phyloP scores from a whole-genome alignment of 2,797 vertebrate species.

The Lates japonicus region DNA sequence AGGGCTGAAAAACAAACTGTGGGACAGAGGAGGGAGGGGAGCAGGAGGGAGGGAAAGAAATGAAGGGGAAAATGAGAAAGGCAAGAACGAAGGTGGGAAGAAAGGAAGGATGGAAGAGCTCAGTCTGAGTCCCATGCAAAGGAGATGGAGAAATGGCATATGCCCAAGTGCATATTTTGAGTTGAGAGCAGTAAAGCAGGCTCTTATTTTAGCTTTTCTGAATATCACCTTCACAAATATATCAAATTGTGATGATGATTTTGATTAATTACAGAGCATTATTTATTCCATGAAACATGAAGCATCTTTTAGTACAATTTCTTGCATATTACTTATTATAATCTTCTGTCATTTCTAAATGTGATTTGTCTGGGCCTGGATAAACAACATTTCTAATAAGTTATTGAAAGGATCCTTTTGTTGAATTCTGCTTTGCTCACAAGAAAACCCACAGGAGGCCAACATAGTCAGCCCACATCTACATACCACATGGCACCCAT shows the following conservation, averaged over 20 bases:
- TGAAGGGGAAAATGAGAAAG: neutral
- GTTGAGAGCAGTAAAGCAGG: neutral
- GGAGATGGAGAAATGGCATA: conserved; percentile 3
- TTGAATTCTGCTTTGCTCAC: neutral
- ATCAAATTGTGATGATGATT: neutral
- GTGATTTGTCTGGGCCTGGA: neutral
- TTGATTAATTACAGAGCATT: neutral
- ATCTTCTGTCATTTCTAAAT: neutral
- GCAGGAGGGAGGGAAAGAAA: conserved; percentile 5
- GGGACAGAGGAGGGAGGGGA: conserved; percentile 48
- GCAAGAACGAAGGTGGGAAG: conserved; percentile 21
- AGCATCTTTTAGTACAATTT: neutral
- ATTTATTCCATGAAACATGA: neutral
- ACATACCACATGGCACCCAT: conserved; percentile 8
- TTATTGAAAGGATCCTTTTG: neutral
- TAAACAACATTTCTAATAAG: neutral
- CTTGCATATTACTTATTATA: neutral
- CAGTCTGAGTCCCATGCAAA: conserved; percentile 7
- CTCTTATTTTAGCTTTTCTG: neutral
- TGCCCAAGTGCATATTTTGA: neutral
- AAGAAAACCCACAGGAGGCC: conserved; percentile 4
- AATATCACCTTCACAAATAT: neutral
- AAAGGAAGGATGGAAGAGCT: conserved; percentile 14
- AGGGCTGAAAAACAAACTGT: conserved; percentile 73
- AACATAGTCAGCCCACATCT: neutral